phyloP scores from a whole-genome alignment of 1,140 invertebrate species.

The Ceratina japonica region DNA sequence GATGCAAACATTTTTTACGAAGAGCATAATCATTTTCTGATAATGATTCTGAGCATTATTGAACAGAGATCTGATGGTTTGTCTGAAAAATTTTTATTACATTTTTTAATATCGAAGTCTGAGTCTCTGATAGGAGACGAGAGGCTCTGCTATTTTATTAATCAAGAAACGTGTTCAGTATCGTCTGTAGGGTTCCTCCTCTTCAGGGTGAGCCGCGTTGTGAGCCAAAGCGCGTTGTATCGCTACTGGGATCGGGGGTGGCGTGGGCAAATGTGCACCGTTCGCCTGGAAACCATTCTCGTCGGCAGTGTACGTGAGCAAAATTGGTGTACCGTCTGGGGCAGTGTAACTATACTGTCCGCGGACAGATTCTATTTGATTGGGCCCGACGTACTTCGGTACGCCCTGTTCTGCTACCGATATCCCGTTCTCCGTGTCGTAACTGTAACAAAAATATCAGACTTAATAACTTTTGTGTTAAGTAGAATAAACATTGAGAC shows the following conservation, averaged over 20 bases:
- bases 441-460: constrained; percentile 73
- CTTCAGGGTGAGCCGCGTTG: constrained; percentile 77
- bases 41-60: too few relatives aligned
- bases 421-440: constrained; percentile 81
- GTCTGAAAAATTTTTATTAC: too few relatives aligned
- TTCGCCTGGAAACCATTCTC: constrained; percentile 87
- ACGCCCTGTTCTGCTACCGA: constrained; percentile 77
- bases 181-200: constrained; percentile 68
- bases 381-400: constrained; percentile 81
- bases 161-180: constrained; percentile 14
- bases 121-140: too few relatives aligned
- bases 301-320: constrained; percentile 88
- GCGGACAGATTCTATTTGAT: constrained; percentile 84
- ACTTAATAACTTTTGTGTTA: not conserved
- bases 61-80: too few relatives aligned
- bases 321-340: constrained; percentile 88
- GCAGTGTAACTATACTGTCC: constrained; percentile 91
- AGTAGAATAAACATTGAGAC: not conserved
- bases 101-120: too few relatives aligned
- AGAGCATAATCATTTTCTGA: too few relatives aligned
- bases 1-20: too few relatives aligned
- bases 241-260: constrained; percentile 84
- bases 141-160: too few relatives aligned
- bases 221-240: constrained; percentile 77
- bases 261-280: constrained; percentile 88